Evolutionary conservation across 1,140 invertebrate species (phyloP).

Genomic region (Magallana gigas): DNA sequence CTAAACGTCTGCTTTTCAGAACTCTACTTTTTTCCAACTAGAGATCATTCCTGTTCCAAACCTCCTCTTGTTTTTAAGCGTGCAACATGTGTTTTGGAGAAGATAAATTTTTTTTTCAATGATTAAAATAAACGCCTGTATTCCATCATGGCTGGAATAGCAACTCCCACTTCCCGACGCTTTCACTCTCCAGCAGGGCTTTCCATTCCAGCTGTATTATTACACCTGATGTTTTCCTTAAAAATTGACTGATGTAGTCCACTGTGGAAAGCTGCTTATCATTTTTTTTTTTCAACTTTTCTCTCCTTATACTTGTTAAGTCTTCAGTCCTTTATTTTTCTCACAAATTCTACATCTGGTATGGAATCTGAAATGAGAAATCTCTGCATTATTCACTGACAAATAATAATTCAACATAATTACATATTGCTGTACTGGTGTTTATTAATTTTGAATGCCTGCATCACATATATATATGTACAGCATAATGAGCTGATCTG

Average conservation of each 20-base stretch:
- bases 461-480: not conserved
- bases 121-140: constrained; percentile 33
- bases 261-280: not conserved
- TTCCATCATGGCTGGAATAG: constrained; percentile 2
- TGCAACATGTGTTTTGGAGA: constrained; percentile 28
- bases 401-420: not conserved
- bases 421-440: not conserved
- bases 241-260: constrained; percentile 5
- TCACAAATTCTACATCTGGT: not conserved
- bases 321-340: not conserved
- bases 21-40: constrained; percentile 1
- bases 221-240: not conserved
- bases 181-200: constrained; percentile 5
- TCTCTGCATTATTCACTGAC: not conserved
- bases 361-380: not conserved
- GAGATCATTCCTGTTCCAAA: constrained; percentile 3
- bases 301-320: not conserved
- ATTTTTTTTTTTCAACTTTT: not conserved
- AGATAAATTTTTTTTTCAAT: constrained; percentile 21
- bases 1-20: not conserved
- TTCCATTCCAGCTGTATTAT: not conserved
- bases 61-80: constrained; percentile 5
- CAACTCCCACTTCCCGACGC: not conserved
- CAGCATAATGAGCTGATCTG: not conserved
- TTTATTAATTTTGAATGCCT: constrained; percentile 1